Evolutionary conservation across 2,888 invertebrate species (phyloP).

Genomic region (Orchestes rusci): DNA sequence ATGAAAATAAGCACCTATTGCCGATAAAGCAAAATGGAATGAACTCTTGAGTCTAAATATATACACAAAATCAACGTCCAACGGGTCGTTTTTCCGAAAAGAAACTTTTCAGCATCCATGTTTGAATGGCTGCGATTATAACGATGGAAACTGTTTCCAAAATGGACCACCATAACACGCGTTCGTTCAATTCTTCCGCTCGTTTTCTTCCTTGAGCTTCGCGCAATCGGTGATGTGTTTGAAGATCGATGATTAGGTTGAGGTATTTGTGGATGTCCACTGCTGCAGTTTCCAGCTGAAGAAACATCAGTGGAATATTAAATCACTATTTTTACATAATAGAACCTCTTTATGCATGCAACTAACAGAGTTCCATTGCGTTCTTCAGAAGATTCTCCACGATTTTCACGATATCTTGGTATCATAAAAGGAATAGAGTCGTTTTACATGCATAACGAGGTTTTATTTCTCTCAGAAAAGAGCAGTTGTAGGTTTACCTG

Average conservation of each 20-base stretch:
- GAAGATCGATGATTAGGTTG: constrained; percentile 84
- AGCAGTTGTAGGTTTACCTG: constrained; percentile 68
- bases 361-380: too few relatives aligned
- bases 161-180: constrained; percentile 90
- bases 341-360: too few relatives aligned
- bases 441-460: too few relatives aligned
- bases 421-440: too few relatives aligned
- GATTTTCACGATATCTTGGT: too few relatives aligned
- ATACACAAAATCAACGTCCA: constrained; percentile 9
- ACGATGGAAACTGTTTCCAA: constrained; percentile 82
- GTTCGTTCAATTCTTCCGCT: constrained; percentile 93
- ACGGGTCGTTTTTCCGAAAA: constrained; percentile 60
- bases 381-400: too few relatives aligned
- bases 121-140: constrained; percentile 82
- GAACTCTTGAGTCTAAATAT: background rate
- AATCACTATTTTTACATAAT: background rate
- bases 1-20: too few relatives aligned
- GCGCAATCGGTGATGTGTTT: constrained; percentile 92
- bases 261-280: constrained; percentile 85
- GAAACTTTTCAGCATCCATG: constrained; percentile 85
- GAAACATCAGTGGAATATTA: background rate
- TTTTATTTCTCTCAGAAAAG: too few relatives aligned
- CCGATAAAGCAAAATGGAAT: too few relatives aligned
- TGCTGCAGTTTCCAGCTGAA: constrained; percentile 87
- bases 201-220: constrained; percentile 93